phyloP scores from a whole-genome alignment of 2,113 vertebrate genomes.

The Oreotrochilus melanogaster region DNA sequence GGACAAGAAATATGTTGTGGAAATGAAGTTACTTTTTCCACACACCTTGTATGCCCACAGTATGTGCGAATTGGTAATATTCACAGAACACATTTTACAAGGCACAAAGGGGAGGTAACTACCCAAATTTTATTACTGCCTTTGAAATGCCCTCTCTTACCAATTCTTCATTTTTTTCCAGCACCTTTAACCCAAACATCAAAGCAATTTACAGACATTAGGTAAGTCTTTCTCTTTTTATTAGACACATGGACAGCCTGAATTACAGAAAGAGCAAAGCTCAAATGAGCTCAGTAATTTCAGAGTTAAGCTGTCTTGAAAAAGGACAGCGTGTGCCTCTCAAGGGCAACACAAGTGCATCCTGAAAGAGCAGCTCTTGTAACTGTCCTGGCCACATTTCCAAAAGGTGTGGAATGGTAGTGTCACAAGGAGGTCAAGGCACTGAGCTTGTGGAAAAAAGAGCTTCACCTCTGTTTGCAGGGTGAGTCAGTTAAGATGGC shows the following conservation, averaged over 20 bases:
- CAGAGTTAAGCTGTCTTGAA: conserved; percentile 4
- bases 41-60: not conserved
- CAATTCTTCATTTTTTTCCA: conserved; percentile 1
- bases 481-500: not conserved
- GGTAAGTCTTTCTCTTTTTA: conserved; percentile 25
- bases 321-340: conserved; percentile 1
- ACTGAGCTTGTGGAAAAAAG: not conserved
- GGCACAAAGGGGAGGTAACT: not conserved
- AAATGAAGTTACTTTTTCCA: conserved; percentile 2
- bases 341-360: not conserved
- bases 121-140: not conserved
- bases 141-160: conserved; percentile 43
- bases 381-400: not conserved
- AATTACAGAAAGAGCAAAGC: conserved; percentile 33
- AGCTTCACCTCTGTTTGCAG: not conserved
- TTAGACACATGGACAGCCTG: not conserved
- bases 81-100: not conserved
- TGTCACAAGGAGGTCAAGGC: conserved; percentile 13
- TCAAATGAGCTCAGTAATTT: conserved; percentile 31
- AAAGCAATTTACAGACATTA: conserved; percentile 51
- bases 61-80: not conserved
- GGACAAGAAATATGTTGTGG: not conserved
- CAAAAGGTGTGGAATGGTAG: not conserved
- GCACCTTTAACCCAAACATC: conserved; percentile 43
- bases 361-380: not conserved